phyloP scores from a whole-genome alignment of 2,888 invertebrate species.

The Bembecia ichneumoniformis region DNA sequence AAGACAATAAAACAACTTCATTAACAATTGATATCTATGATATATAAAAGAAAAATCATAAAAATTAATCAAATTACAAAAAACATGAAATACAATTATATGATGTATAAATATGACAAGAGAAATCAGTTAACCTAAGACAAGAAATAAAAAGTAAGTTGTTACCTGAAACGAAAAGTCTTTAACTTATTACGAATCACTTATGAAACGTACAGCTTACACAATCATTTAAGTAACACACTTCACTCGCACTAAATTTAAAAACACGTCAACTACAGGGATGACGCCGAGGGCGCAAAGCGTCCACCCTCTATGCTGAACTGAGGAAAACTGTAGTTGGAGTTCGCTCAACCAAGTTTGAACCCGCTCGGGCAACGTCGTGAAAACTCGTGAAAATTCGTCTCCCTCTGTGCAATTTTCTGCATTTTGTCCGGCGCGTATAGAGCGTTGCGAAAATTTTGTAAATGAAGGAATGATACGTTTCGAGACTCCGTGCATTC shows the following conservation, averaged over 20 bases:
- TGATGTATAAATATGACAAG: too few species aligned
- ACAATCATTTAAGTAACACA: conserved; percentile 24
- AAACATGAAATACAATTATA: too few species aligned
- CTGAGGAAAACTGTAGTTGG: neutral
- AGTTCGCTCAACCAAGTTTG: conserved; percentile 25
- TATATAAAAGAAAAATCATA: too few species aligned
- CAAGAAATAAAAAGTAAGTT: too few species aligned
- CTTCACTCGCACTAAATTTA: conserved; percentile 29
- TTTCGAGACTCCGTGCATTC: too few species aligned
- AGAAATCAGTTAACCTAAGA: too few species aligned
- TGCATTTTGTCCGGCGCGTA: neutral
- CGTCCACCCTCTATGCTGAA: neutral
- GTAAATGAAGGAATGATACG: too few species aligned
- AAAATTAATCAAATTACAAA: too few species aligned
- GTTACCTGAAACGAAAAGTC: conserved; percentile 4
- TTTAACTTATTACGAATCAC: conserved; percentile 10
- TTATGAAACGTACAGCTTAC: conserved; percentile 18
- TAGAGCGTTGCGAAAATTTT: too few species aligned
- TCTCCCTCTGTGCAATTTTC: conserved; percentile 1
- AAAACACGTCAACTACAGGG: conserved; percentile 10
- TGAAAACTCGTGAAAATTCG: conserved; percentile 30
- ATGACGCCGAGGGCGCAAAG: neutral
- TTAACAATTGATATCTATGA: too few species aligned
- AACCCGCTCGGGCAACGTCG: conserved; percentile 20
- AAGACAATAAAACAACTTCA: too few species aligned